Percentiles rank a stretch among this genome's conserved stretches.
These are phyloP conservation scores for Tichodroma muraria DNA, from an alignment of 2,113 vertebrate species.

Conservation along the genomic window DNA sequence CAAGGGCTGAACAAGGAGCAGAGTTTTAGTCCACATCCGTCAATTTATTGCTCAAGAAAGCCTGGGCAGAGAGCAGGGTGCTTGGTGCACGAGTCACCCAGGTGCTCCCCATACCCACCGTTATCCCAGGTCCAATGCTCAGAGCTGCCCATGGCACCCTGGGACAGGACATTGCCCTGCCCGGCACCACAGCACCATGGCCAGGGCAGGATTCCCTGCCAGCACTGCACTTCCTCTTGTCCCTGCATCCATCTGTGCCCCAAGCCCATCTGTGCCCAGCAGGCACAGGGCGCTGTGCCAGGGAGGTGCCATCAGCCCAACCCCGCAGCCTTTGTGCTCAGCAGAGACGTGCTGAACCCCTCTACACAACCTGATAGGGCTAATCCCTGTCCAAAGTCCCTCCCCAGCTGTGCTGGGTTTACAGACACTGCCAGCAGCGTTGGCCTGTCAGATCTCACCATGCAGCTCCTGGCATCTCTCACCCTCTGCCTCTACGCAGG, in stretches of 20 bases:
- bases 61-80: background rate
- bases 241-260: background rate
- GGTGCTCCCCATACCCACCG: accelerated
- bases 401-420: background rate
- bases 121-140: background rate
- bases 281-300: background rate
- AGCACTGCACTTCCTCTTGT: background rate
- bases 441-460: background rate
- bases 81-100: accelerated
- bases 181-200: background rate
- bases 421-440: accelerated
- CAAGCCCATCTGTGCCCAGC: background rate
- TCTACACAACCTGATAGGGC: background rate
- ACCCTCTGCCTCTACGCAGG: background rate
- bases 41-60: background rate
- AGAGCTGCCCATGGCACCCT: accelerated
- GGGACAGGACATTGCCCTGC: background rate
- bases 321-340: background rate
- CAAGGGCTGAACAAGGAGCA: background rate
- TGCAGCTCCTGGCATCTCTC: background rate
- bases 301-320: background rate
- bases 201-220: background rate
- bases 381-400: slow-evolving; percentile 6
- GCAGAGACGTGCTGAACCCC: background rate
- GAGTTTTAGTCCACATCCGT: background rate